A percentile compares a stretch with the other conserved stretches of the same genome.
Conservation (phyloP, 1,140 invertebrate genomes). For the Nebria ingens region DNA sequence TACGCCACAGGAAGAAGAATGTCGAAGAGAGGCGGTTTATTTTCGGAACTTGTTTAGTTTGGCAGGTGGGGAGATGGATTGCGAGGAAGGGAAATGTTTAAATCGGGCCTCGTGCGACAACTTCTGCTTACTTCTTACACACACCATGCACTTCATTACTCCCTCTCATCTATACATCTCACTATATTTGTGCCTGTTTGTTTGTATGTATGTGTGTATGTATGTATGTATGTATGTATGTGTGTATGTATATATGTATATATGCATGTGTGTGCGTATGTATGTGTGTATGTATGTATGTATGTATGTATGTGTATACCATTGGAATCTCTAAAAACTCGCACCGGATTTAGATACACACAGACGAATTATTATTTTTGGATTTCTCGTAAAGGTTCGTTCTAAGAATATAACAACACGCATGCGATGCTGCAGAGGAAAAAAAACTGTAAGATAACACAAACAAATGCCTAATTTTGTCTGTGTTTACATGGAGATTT, state of each 20-base stretch:
- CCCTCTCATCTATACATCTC: slow-evolving; percentile 1
- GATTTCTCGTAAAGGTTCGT: background rate
- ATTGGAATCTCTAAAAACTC: slow-evolving; percentile 3
- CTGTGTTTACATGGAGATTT: background rate
- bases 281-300: background rate
- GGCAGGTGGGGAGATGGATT: slow-evolving; percentile 7
- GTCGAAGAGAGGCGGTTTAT: background rate
- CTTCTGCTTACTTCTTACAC: too few species aligned
- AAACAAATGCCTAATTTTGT: background rate
- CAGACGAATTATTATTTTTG: slow-evolving; percentile 7
- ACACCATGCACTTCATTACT: background rate
- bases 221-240: too few species aligned
- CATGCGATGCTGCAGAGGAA: background rate
- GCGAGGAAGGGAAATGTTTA: slow-evolving; percentile 6
- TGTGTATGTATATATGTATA: too few species aligned
- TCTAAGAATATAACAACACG: background rate
- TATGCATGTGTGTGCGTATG: too few species aligned
- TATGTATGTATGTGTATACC: background rate
- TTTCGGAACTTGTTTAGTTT: slow-evolving; percentile 8
- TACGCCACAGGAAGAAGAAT: background rate
- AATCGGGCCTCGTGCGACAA: background rate
- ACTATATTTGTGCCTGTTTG: too few species aligned
- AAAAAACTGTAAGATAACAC: background rate
- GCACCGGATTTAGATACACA: background rate
- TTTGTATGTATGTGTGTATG: too few species aligned